Evolutionary conservation across 2,888 invertebrate genomes (phyloP), one percentile per base, ranked within the genome.

Genomic region (Eurytoma californica): DNA sequence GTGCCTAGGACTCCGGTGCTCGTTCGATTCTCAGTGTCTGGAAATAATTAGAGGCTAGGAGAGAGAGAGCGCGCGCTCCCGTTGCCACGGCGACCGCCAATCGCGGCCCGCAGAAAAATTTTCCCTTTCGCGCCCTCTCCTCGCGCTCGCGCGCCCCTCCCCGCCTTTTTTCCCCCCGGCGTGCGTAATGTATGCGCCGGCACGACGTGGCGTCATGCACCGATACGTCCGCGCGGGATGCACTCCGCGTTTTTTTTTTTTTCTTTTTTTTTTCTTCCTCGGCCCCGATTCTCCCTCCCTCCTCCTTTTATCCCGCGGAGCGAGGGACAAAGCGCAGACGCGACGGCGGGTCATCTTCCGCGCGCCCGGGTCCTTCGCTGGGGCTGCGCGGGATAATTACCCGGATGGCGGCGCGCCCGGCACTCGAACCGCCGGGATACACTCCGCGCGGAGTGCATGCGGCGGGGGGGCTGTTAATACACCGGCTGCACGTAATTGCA

Each of bases 21-120:
- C 88, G 90, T 90, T 90, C 90, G 90, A 90, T 90, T 90, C 90
- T 90, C 90, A 89, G 89, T 89, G 90, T 90, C 90, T 90, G 90
- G 90, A 90, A 90, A 89, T 90, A 90, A 90, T 90, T 90, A 90
- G 89, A 90, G 89, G 86, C 86, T 84, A 86, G 85, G 77, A 68
- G 70, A 57, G 66, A 85, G 77, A 68, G 70, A 57, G 66, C 51
- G 78, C 66, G 77, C 30, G 57, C 69, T 74, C 24, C 55, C 18
- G 90, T 90, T 90, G 89, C 90, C 86, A 90, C 86, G 90, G 90
- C 90, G 89, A 90, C 90, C 90, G 88, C 90, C 90, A 90, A 90
- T 90, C 90, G 89, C 87, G 89, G 86, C 84, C 86, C 87, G 87
- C 89, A 89, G 89, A 89, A 89, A 89, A 89, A 88, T 87, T 87